phyloP scores from a whole-genome alignment of 1,140 invertebrate genomes.

The Lasioglossum albipes region DNA sequence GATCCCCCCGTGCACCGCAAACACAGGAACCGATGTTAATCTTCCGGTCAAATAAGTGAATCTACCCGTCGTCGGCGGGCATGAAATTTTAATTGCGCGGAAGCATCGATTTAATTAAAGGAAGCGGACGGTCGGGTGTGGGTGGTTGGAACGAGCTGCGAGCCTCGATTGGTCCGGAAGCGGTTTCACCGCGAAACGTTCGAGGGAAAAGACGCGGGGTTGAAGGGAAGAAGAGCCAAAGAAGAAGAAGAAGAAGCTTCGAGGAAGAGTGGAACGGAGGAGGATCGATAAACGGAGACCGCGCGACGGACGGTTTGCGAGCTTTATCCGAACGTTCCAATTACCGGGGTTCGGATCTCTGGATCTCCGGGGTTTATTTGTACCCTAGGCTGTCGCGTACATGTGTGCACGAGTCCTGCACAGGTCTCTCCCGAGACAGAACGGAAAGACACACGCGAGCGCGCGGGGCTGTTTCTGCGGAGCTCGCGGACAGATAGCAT shows the following conservation, averaged over 20 bases:
- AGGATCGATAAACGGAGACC: constrained; percentile 51
- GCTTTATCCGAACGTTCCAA: constrained; percentile 67
- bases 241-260: not conserved
- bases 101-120: constrained; percentile 60
- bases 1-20: not conserved
- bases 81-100: constrained; percentile 59
- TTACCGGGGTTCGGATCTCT: constrained; percentile 56
- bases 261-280: constrained; percentile 31
- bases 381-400: constrained; percentile 17
- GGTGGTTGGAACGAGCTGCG: constrained; percentile 21
- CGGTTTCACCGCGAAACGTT: constrained; percentile 28
- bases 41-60: constrained; percentile 47
- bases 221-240: not conserved
- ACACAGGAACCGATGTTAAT: constrained; percentile 39
- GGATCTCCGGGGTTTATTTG: constrained; percentile 59
- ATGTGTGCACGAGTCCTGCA: not conserved
- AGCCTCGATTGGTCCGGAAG: constrained; percentile 48
- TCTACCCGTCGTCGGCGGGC: constrained; percentile 30
- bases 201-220: not conserved
- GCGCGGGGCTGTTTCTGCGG: constrained; percentile 35
- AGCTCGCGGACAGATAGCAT: constrained; percentile 69
- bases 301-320: constrained; percentile 49
- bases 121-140: not conserved
- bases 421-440: constrained; percentile 33
- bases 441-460: constrained; percentile 53